Percentiles rank a stretch among this genome's conserved stretches.
Evolutionary conservation across 2,888 invertebrate species (phyloP).

Genomic region (Ochlodes sylvanus): DNA sequence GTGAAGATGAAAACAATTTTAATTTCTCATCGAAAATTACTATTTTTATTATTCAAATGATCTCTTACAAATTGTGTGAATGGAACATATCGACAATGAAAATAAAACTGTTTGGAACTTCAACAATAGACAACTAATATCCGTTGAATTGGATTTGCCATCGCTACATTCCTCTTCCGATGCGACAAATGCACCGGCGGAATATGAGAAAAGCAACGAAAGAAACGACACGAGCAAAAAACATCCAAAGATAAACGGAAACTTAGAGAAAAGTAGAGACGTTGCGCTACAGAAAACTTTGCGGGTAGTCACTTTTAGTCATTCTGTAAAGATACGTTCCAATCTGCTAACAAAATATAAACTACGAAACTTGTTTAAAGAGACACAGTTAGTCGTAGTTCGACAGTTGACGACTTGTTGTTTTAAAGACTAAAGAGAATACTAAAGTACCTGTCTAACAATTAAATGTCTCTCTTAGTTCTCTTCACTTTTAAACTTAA

Average conservation of each 20-base stretch:
- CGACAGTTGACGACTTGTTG: slow-evolving; percentile 1
- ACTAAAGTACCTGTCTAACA: too few relatives aligned
- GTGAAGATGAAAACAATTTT: too few relatives aligned
- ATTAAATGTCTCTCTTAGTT: too few relatives aligned
- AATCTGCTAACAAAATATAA: slow-evolving; percentile 55
- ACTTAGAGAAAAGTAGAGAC: slow-evolving; percentile 77
- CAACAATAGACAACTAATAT: slow-evolving; percentile 29
- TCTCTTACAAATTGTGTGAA: too few relatives aligned
- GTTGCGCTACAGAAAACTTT: slow-evolving; percentile 74
- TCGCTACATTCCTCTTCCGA: slow-evolving; percentile 55
- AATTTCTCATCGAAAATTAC: too few relatives aligned
- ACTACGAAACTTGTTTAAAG: slow-evolving; percentile 12
- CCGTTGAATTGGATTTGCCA: slow-evolving; percentile 25
- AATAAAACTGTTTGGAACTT: slow-evolving; percentile 8
- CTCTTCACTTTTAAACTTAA: too few relatives aligned
- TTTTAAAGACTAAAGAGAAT: slow-evolving; percentile 1
- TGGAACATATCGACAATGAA: background rate
- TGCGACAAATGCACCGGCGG: slow-evolving; percentile 68
- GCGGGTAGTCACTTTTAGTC: slow-evolving; percentile 63
- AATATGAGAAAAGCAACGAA: slow-evolving; percentile 74
- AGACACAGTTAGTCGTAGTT: slow-evolving; percentile 13
- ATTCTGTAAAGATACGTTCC: slow-evolving; percentile 63
- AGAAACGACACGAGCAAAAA: slow-evolving; percentile 72
- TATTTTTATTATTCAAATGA: too few relatives aligned
- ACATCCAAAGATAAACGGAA: slow-evolving; percentile 80